Conservation (phyloP, 2,113 vertebrate species). For the Prunella fulvescens region DNA sequence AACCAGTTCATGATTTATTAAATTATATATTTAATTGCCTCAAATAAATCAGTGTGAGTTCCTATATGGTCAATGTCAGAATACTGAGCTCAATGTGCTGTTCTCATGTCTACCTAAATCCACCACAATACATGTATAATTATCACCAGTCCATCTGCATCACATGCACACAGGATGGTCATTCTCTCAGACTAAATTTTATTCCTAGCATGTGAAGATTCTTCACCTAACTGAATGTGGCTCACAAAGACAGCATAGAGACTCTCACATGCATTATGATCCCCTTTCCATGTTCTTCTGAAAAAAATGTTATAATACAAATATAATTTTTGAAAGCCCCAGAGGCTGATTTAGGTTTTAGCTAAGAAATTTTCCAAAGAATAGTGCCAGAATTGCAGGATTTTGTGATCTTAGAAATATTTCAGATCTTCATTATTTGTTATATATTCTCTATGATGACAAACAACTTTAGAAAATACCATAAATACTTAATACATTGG, state of each 20-base stretch:
- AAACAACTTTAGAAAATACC: neutral
- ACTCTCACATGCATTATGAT: neutral
- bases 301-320: neutral
- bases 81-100: neutral
- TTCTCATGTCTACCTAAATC: neutral
- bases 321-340: neutral
- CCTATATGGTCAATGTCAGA: neutral
- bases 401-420: neutral
- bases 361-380: neutral
- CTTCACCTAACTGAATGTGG: neutral
- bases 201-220: neutral
- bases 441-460: neutral
- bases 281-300: neutral
- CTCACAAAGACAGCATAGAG: neutral
- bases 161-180: neutral
- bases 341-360: neutral
- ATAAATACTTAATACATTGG: neutral
- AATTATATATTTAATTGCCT: neutral
- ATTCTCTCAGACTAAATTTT: neutral
- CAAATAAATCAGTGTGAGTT: neutral
- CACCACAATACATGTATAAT: fast-evolving
- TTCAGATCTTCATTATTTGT: neutral
- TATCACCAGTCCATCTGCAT: neutral
- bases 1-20: neutral
- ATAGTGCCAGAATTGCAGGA: neutral